Percentiles rank a stretch among this genome's conserved stretches.
Conservation (phyloP, 2,797 vertebrate genomes). For the Phrynocephalus forsythii region DNA sequence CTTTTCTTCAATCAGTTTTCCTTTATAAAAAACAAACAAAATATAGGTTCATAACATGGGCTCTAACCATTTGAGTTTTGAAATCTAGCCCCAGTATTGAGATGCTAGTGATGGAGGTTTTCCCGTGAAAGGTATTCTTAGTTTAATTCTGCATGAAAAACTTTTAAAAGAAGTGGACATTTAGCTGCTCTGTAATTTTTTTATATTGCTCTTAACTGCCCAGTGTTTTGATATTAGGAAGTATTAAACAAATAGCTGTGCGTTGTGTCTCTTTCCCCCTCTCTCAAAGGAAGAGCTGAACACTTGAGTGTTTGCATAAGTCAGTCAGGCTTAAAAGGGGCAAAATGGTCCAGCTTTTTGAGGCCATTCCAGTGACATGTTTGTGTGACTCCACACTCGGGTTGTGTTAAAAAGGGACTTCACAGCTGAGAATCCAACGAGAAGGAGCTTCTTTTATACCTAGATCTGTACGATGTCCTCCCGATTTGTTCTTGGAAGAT, state of each 20-base stretch:
- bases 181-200: constrained; percentile 55
- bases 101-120: constrained; percentile 74
- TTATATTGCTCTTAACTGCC: constrained; percentile 59
- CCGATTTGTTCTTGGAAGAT: constrained; percentile 88
- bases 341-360: constrained; percentile 28
- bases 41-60: constrained; percentile 83
- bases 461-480: constrained; percentile 95
- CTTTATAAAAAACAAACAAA: constrained; percentile 68
- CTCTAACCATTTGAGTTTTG: constrained; percentile 90
- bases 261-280: constrained; percentile 62
- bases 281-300: constrained; percentile 37
- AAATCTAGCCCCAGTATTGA: constrained; percentile 99
- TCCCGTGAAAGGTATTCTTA: constrained; percentile 55
- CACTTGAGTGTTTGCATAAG: constrained; percentile 58
- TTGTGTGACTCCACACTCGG: constrained; percentile 81
- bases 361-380: constrained; percentile 60
- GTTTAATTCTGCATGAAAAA: constrained; percentile 48
- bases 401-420: constrained; percentile 93
- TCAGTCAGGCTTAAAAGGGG: constrained; percentile 54
- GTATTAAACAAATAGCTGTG: constrained; percentile 65
- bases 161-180: constrained; percentile 60
- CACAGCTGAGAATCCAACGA: constrained; percentile 87
- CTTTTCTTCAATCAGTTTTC: constrained; percentile 87
- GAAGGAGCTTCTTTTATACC: constrained; percentile 87
- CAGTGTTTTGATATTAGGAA: constrained; percentile 65